Conservation (phyloP, 2,113 vertebrate species). For the Centropus bengalensis region DNA sequence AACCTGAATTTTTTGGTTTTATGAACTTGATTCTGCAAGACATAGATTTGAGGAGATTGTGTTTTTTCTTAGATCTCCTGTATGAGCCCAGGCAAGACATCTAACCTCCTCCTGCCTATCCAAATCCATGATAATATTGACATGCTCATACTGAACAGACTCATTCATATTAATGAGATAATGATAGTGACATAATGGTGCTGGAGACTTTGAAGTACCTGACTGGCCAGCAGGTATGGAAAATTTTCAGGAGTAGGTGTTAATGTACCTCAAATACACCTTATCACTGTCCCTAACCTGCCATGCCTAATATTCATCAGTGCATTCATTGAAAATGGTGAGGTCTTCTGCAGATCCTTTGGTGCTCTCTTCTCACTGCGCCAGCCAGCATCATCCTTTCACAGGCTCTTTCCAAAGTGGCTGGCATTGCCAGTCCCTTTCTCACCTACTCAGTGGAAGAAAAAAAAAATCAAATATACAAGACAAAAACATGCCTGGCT, state of each 20-base stretch:
- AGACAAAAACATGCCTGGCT: background rate
- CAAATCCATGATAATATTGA: background rate
- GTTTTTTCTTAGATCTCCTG: background rate
- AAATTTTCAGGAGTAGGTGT: background rate
- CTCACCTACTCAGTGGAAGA: background rate
- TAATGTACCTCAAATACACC: background rate
- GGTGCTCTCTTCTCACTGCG: background rate
- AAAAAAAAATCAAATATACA: background rate
- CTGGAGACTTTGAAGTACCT: background rate
- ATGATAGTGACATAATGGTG: background rate
- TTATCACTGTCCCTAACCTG: background rate
- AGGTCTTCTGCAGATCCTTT: background rate
- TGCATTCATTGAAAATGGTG: background rate
- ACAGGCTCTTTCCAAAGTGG: background rate
- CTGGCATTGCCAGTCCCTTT: background rate
- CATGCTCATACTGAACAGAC: background rate
- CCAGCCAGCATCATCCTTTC: background rate
- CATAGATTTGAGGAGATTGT: fast-evolving
- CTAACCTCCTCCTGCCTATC: background rate
- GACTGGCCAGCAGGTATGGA: background rate
- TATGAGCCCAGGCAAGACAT: background rate
- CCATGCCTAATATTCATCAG: background rate
- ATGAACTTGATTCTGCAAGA: background rate
- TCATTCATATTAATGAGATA: background rate
- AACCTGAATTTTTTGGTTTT: background rate